Evolutionary conservation across 2,888 invertebrate species (phyloP).

Genomic region (Unio delphinus): DNA sequence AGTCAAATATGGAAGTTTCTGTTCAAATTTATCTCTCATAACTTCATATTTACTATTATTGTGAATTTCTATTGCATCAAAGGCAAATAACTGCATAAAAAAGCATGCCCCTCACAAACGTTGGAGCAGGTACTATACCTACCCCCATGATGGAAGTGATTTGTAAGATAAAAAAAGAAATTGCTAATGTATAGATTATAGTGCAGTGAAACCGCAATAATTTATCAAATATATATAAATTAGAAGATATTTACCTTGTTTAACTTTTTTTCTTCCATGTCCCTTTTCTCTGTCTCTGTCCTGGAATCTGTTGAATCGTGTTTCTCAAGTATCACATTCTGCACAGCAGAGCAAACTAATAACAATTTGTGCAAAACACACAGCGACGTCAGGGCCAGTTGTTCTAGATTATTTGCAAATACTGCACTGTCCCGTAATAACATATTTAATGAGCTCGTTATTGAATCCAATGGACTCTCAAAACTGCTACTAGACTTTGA

Average conservation of each 20-base stretch:
- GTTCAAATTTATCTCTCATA: no score
- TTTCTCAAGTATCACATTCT: constrained; percentile 19
- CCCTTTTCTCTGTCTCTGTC: constrained; percentile 8
- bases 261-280: constrained; percentile 2
- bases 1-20: no score
- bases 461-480: constrained; percentile 51
- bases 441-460: constrained; percentile 45
- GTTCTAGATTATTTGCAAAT: constrained; percentile 54
- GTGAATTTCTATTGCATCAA: no score
- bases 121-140: constrained; percentile 2
- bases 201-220: no score
- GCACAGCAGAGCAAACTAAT: constrained; percentile 32
- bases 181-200: not conserved
- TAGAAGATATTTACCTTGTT: not conserved
- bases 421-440: constrained; percentile 45
- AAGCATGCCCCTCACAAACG: constrained; percentile 4
- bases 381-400: constrained; percentile 39
- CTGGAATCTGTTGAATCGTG: constrained; percentile 9
- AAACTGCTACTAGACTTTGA: constrained; percentile 35
- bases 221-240: no score
- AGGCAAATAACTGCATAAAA: not conserved
- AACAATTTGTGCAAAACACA: constrained; percentile 39
- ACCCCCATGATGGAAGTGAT: constrained; percentile 6
- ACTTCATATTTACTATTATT: no score
- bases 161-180: constrained; percentile 4